phyloP scores from a whole-genome alignment of 1,140 invertebrate genomes.

The Archivesica marissinica region DNA sequence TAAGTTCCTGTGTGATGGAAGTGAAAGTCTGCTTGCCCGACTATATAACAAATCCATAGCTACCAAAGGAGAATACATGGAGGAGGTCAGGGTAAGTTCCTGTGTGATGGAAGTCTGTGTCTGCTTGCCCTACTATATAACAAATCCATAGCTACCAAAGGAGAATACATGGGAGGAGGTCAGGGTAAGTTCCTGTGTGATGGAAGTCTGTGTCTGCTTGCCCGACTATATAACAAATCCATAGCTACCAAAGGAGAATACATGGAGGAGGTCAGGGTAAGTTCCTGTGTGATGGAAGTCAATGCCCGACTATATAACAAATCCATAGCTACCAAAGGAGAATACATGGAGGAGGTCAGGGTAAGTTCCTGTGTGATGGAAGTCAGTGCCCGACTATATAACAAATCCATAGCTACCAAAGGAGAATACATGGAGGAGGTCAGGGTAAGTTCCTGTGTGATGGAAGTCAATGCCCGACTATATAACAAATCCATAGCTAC shows the following conservation, averaged over 20 bases:
- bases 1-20: slow-evolving; percentile 83
- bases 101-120: slow-evolving; percentile 86
- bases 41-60: slow-evolving; percentile 83
- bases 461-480: slow-evolving; percentile 85
- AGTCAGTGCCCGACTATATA: slow-evolving; percentile 85
- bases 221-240: slow-evolving; percentile 83
- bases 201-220: slow-evolving; percentile 86
- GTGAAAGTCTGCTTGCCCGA: slow-evolving; percentile 85
- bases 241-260: slow-evolving; percentile 76
- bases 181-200: slow-evolving; percentile 78
- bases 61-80: slow-evolving; percentile 72
- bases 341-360: slow-evolving; percentile 64
- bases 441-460: slow-evolving; percentile 78
- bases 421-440: slow-evolving; percentile 68
- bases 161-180: slow-evolving; percentile 67
- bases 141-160: slow-evolving; percentile 79
- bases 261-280: slow-evolving; percentile 68
- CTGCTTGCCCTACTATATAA: slow-evolving; percentile 84
- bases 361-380: slow-evolving; percentile 83
- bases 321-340: slow-evolving; percentile 77
- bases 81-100: slow-evolving; percentile 72
- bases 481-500: slow-evolving; percentile 82
- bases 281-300: slow-evolving; percentile 84
- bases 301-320: slow-evolving; percentile 85
- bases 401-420: slow-evolving; percentile 81